Conservation (phyloP, 2,113 vertebrate species). For the Charina bottae region DNA sequence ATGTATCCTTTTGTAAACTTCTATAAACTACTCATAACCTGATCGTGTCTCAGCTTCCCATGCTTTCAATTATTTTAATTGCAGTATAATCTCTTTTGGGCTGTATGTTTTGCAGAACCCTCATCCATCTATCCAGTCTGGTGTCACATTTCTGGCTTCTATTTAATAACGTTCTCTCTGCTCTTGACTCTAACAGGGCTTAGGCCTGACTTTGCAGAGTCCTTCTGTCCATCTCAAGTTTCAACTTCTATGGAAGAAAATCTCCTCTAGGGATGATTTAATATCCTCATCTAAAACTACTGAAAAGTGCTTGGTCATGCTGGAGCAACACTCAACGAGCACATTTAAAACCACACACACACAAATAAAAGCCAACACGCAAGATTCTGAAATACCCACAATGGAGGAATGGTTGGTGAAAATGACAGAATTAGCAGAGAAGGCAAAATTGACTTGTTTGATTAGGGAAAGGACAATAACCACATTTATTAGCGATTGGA, state of each 20-base stretch:
- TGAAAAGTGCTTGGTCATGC: neutral
- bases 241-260: neutral
- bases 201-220: neutral
- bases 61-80: neutral
- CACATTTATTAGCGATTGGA: neutral
- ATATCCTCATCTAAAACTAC: neutral
- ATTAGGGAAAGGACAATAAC: neutral
- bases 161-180: conserved; percentile 5
- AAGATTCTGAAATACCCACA: neutral
- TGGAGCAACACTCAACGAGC: neutral
- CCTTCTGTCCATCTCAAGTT: conserved; percentile 14
- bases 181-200: neutral
- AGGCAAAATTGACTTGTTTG: neutral
- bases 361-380: neutral
- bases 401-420: neutral
- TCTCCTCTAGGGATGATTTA: neutral
- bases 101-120: neutral
- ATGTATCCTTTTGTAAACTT: neutral
- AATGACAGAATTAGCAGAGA: neutral
- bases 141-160: conserved; percentile 30
- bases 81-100: conserved; percentile 3
- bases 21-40: neutral
- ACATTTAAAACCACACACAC: neutral
- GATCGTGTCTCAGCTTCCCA: neutral
- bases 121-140: neutral